Evolutionary conservation across 2,797 vertebrate species (phyloP), one percentile per base, ranked within the genome.

Genomic region (Mormyrus hasselquistii): DNA sequence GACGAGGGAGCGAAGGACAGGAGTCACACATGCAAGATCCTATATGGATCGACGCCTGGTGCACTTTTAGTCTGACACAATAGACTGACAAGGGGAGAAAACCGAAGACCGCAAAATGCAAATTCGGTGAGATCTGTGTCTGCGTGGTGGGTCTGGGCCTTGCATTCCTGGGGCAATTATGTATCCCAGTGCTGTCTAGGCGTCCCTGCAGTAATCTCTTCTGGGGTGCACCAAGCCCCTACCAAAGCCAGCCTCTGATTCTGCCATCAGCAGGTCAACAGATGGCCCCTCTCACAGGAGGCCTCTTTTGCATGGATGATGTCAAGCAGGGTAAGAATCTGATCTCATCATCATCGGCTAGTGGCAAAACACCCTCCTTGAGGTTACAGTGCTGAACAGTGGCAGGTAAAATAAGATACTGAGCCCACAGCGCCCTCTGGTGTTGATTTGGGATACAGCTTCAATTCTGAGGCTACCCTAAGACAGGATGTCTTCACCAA

Each of bases 221-320:
- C 87, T 53, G 87, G 82, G 82, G n/a, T 8, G 6, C 49, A 53
- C 47, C 83, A 12, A 4, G 49, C 9, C 49, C 4, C 22, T 14
- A 2, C 25, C 83, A 86, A 25, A 53, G 83, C 47, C 50, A 52
- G 83, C 50, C 49, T 86, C 22, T n/a, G 22, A 52, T 53, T 2
- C 50, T 6, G 10, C 85, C 90, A 90, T 96, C 95, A 93, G 92
- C 93, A 94, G 94, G 90, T 93, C 94, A 89, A 93, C 95, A 91
- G 96, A 96, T 92, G 96, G 96, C 94, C 93, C 96, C 95, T 96
- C 96, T 96, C 96, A 95, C 95, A 96, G 96, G 96, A 94, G 91
- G 96, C 96, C 94, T 95, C 93, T 94, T 96, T 96, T 88, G 96
- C 90, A 89, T 89, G 95, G 95, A 89, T 88, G 94, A 96, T 92